Evolutionary conservation across 1,140 invertebrate species (phyloP).

Genomic region (Drosophila kepulauana): DNA sequence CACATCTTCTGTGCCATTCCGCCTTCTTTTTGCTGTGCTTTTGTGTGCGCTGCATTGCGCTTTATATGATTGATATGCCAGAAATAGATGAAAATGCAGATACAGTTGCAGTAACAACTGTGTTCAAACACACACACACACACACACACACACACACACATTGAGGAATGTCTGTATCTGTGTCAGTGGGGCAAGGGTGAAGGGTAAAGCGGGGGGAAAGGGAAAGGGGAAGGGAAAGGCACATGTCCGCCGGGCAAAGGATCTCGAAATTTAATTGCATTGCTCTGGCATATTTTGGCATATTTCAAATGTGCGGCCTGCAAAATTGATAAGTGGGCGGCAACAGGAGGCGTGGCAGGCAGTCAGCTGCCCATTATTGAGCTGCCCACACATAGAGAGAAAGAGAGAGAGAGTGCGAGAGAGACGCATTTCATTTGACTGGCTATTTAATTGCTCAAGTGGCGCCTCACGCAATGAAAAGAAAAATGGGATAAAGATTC

Average conservation of each 20-base stretch:
- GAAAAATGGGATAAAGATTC: slow-evolving; percentile 20
- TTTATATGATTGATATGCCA: slow-evolving; percentile 64
- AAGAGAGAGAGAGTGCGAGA: too few species aligned
- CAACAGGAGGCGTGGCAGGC: too few species aligned
- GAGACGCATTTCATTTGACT: slow-evolving; percentile 8
- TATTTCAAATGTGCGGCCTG: slow-evolving; percentile 43
- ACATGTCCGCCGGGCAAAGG: neutral
- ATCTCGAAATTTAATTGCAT: slow-evolving; percentile 60
- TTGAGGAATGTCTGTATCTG: neutral
- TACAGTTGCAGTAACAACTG: slow-evolving; percentile 21
- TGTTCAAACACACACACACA: neutral
- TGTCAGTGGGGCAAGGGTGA: slow-evolving; percentile 13
- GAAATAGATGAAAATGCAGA: slow-evolving; percentile 13
- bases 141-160: neutral
- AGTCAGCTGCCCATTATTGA: slow-evolving; percentile 18
- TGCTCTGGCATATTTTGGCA: slow-evolving; percentile 48
- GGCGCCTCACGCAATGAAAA: slow-evolving; percentile 30
- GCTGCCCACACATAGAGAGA: neutral
- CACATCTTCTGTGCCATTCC: neutral
- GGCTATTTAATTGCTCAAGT: slow-evolving; percentile 58
- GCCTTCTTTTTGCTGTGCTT: too few species aligned
- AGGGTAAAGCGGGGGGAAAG: slow-evolving; percentile 10
- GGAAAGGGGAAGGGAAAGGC: neutral
- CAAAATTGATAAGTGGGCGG: slow-evolving; percentile 47
- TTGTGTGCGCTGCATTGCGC: neutral